Base-by-base conservation (phyloP, 2,797 vertebrate genomes). In the Rallus crepitans region DNA sequence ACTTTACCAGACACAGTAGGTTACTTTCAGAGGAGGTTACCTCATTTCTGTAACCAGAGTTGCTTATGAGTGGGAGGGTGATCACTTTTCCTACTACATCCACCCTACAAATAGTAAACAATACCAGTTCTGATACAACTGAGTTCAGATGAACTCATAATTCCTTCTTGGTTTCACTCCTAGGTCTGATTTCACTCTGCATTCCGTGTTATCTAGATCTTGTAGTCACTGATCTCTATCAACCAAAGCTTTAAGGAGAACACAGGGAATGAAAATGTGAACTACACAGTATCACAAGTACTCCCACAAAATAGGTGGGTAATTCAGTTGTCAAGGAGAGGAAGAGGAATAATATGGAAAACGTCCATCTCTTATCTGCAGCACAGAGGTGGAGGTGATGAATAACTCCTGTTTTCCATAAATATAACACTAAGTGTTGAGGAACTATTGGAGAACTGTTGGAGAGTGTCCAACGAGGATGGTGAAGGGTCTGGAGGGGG, bases 1-100 rank as follows among this genome's bases (percentile, higher is more conserved):
- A 1, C 69, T 18, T 12, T 31, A 33, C 31, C 33, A 52, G 47
- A 21, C 0, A 7, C 5, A 5, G 15, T 6, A 79, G 5, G 5
- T 15, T 55, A 8, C 25, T 90, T 79, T 60, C 55, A 50, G 27
- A 45, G 18, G 11, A 48, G 21, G 21, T 27, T 19, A 10, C 9
- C 6, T 79, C 33, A 27, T 66, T 79, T 85, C 35, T 82, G 76
- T 48, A 56, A 8, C 3, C 24, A 30, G 37, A 73, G 35, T 42
- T 3, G 4, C n/a, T 9, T 5, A 24, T 30, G 56, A 85, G 13
- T 10, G 40, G 55, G 24, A 82, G 56, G 20, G 30, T 50, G 15
- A 28, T 69, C 18, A n/a, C 17, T 56, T 71, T 19, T 73, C 17
- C 6, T 66, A 20, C 31, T 53, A 1, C n/a, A 69, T n/a, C 7